Evolutionary conservation across 2,888 invertebrate species (phyloP).

Genomic region (Nysson spinosus): DNA sequence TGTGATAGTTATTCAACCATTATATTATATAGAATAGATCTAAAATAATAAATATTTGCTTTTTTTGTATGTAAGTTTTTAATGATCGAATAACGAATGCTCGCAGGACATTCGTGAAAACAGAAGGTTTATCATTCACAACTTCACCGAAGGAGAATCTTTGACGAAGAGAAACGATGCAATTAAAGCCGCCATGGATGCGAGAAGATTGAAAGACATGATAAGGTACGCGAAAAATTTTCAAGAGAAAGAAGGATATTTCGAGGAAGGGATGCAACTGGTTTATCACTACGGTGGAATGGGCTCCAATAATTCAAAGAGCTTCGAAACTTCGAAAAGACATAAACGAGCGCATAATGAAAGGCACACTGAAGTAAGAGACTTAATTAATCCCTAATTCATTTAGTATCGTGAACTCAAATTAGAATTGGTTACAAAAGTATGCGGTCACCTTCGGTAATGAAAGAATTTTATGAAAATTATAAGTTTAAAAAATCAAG

Average conservation of each 20-base stretch:
- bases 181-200: constrained; percentile 58
- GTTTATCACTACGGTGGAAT: constrained; percentile 71
- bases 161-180: constrained; percentile 69
- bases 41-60: background rate
- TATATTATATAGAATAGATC: constrained; percentile 6
- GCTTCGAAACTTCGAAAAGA: constrained; percentile 38
- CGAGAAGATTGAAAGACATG: constrained; percentile 65
- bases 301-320: constrained; percentile 13
- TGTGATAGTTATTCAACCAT: too few species aligned
- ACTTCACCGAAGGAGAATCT: constrained; percentile 72
- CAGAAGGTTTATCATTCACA: constrained; percentile 65
- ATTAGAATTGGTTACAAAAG: too few species aligned
- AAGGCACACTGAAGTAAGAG: constrained; percentile 54
- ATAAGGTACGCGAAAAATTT: constrained; percentile 70
- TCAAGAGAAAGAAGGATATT: constrained; percentile 72
- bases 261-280: constrained; percentile 73
- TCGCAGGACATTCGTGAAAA: constrained; percentile 65
- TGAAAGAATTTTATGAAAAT: too few species aligned
- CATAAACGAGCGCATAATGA: constrained; percentile 63
- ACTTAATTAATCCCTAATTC: background rate
- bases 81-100: background rate
- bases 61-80: background rate
- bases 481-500: too few species aligned
- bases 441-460: too few species aligned
- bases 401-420: too few species aligned